Evolutionary conservation across 2,113 vertebrate species (phyloP).

Genomic region (Gavia stellata): DNA sequence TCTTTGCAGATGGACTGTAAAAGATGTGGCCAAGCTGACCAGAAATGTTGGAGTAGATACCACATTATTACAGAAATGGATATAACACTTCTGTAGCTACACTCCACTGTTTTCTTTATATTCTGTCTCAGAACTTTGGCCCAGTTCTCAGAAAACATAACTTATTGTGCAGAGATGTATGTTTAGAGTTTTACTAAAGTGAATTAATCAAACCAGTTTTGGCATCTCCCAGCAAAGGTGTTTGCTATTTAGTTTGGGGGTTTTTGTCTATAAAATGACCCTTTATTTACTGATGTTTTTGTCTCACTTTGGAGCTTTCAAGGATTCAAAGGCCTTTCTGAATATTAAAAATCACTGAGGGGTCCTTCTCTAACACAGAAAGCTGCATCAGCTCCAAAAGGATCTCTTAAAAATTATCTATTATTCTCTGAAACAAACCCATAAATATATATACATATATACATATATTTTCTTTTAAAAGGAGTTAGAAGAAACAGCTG

Average conservation of each 20-base stretch:
- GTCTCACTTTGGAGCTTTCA: neutral
- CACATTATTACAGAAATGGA: neutral
- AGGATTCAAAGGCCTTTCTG: neutral
- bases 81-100: neutral
- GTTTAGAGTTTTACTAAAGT: neutral
- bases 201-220: neutral
- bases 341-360: neutral
- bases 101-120: neutral
- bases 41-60: neutral
- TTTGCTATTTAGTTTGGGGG: neutral
- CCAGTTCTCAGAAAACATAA: neutral
- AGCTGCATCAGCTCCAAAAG: neutral
- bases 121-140: neutral
- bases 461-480: neutral
- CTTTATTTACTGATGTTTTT: neutral
- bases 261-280: neutral
- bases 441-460: neutral
- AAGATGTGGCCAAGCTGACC: neutral
- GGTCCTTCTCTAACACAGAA: neutral
- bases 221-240: neutral
- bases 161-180: neutral
- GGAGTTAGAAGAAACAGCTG: neutral
- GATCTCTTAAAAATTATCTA: neutral
- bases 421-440: neutral
- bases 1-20: neutral